Percentiles rank a stretch among this genome's conserved stretches.
These are phyloP conservation scores for Lithosia quadra DNA, from an alignment of 2,888 invertebrate species.

Conservation along the genomic window DNA sequence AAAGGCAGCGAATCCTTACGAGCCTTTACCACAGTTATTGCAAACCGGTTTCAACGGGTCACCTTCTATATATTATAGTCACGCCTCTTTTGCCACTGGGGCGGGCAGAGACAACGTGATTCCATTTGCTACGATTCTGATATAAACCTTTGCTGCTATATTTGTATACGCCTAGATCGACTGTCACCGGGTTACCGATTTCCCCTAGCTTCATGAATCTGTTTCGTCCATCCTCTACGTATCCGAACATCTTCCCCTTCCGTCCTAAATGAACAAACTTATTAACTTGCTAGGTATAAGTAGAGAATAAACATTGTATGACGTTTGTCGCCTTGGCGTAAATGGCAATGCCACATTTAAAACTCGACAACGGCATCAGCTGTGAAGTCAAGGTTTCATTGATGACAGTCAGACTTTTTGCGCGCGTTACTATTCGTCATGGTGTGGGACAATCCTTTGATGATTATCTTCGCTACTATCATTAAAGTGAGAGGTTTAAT, in stretches of 20 bases:
- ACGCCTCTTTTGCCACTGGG: not conserved
- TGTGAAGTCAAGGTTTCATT: slow-evolving; percentile 62
- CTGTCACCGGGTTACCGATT: not conserved
- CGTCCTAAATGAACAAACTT: not conserved
- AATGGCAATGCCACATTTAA: slow-evolving; percentile 60
- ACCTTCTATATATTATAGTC: not conserved
- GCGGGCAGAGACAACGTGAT: not conserved
- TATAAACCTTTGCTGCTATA: not conserved
- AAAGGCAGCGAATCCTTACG: slow-evolving; percentile 22
- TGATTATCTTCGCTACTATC: slow-evolving; percentile 24
- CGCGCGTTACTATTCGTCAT: slow-evolving; percentile 18
- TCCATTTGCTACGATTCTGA: not conserved
- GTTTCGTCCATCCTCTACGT: not conserved
- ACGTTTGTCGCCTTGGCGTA: slow-evolving; percentile 55
- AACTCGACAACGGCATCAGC: slow-evolving; percentile 57
- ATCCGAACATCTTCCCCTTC: not conserved
- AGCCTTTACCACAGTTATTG: slow-evolving; percentile 11
- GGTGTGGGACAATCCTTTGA: slow-evolving; percentile 26
- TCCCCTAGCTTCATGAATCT: not conserved
- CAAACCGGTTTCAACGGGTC: slow-evolving; percentile 24
- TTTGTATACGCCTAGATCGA: too few relatives aligned
- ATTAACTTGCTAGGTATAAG: not conserved
- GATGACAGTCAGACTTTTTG: slow-evolving; percentile 50
- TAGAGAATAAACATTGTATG: slow-evolving; percentile 29
- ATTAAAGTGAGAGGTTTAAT: slow-evolving; percentile 30